Evolutionary conservation across 2,888 invertebrate genomes (phyloP).

Genomic region (Agrilus mali): DNA sequence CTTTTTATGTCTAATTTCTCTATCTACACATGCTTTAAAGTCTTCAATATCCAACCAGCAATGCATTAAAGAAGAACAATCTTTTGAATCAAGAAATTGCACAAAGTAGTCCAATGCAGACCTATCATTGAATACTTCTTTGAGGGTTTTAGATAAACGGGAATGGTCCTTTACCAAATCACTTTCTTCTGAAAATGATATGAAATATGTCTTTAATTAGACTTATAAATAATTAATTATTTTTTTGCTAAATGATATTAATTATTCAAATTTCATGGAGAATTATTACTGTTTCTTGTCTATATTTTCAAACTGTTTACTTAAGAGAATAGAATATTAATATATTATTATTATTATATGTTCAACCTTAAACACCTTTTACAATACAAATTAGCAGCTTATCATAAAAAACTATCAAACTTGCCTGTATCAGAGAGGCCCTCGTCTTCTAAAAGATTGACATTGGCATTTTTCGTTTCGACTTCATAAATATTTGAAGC

Average conservation of each 20-base stretch:
- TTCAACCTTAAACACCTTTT: neutral
- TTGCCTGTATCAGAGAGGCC: constrained; percentile 29
- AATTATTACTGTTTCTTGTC: too few species aligned
- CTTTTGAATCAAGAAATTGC: constrained; percentile 72
- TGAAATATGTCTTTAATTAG: neutral
- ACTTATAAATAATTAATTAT: too few species aligned
- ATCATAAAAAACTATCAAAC: neutral
- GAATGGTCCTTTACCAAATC: constrained; percentile 31
- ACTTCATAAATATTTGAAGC: constrained; percentile 12
- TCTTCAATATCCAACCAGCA: constrained; percentile 68
- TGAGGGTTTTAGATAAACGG: constrained; percentile 59
- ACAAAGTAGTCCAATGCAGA: constrained; percentile 72
- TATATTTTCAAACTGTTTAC: too few species aligned
- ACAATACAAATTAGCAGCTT: neutral
- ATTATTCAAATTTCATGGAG: too few species aligned
- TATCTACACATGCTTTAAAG: constrained; percentile 37
- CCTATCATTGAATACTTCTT: constrained; percentile 65
- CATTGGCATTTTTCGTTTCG: constrained; percentile 9
- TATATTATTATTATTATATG: too few species aligned
- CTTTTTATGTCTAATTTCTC: constrained; percentile 9
- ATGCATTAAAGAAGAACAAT: constrained; percentile 51
- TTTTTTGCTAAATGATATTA: too few species aligned
- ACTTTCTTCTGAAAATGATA: constrained; percentile 20
- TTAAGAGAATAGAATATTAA: too few species aligned
- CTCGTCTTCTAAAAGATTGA: constrained; percentile 25